phyloP scores from a whole-genome alignment of 2,888 invertebrate genomes.

The Litoditis marina region DNA sequence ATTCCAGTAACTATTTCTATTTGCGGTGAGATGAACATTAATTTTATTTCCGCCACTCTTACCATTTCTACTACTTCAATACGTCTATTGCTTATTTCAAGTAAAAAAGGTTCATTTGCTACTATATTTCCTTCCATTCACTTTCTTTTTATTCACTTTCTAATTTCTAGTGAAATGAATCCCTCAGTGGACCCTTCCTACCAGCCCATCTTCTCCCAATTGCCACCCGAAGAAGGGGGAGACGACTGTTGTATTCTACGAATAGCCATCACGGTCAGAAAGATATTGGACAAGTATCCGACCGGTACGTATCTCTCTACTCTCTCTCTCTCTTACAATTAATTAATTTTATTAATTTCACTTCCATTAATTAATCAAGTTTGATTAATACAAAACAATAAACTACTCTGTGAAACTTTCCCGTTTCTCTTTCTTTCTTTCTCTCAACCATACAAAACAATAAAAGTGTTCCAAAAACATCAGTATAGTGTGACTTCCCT shows the following conservation, averaged over 20 bases:
- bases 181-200: conserved; percentile 42
- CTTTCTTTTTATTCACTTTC: not conserved
- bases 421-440: no score
- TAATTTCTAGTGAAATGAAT: not conserved
- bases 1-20: no score
- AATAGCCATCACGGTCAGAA: conserved; percentile 36
- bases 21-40: no score
- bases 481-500: not conserved
- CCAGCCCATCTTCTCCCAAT: conserved; percentile 38
- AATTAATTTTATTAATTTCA: no score
- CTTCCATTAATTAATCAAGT: not conserved
- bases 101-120: no score
- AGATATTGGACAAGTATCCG: conserved; percentile 34
- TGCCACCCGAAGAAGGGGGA: conserved; percentile 34
- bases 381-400: not conserved
- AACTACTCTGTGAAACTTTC: not conserved
- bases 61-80: no score
- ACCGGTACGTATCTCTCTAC: conserved; percentile 14
- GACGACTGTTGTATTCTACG: conserved; percentile 39
- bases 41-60: no score
- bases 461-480: not conserved
- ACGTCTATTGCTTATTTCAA: no score
- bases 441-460: no score
- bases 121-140: no score
- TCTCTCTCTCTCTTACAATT: no score